Evolutionary conservation across 1,140 invertebrate species (phyloP), one percentile per base, ranked within the genome.

Genomic region (Chironomus tepperi): DNA sequence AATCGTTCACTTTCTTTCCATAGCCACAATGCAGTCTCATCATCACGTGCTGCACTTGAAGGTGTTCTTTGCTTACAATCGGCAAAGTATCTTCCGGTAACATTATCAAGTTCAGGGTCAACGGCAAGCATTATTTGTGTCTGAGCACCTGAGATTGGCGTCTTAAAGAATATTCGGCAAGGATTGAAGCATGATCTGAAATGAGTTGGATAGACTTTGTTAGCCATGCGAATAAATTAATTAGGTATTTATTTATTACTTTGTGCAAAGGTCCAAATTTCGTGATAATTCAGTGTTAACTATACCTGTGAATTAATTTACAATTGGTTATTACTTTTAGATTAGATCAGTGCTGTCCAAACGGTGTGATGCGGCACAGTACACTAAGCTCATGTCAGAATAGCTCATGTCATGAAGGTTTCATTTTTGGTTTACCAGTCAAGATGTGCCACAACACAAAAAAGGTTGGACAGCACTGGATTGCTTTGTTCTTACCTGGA

Each of bases 1-100:
- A 92, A 94, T 80, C 89, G 92, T 81, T 90, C 88, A 84, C 92
- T 94, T 15, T 91, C 90, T 74, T 84, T 79, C 93, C 93, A 96
- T 9, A 95, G 79, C 87, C 90, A 91, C 75, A 84, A 82, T 1
- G 87, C 87, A 65, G 87, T 78, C 19, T 86, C 79, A 70, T 89
- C 87, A 80, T 93, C 85, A 67, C 86, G 80, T 0, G 87, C 90
- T 67, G 83, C 80, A 5, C 83, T 79, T 15, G 87, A 83, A 3
- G 88, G 83, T 72, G 86, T 80, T 12, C 80, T 80, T 75, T 85
- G 82, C 79, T 86, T 81, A 79, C 87, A 89, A 79, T 93, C 85
- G 76, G 91, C 93, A 75, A 91, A 92, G 82, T 94, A 94, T 80
- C 88, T 86, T 18, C 93, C 93, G 6, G 87, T 86, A 10, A 88